Percentiles rank a stretch among this genome's conserved stretches.
Conservation (phyloP, 2,797 vertebrate genomes). For the Simalia tracyae region DNA sequence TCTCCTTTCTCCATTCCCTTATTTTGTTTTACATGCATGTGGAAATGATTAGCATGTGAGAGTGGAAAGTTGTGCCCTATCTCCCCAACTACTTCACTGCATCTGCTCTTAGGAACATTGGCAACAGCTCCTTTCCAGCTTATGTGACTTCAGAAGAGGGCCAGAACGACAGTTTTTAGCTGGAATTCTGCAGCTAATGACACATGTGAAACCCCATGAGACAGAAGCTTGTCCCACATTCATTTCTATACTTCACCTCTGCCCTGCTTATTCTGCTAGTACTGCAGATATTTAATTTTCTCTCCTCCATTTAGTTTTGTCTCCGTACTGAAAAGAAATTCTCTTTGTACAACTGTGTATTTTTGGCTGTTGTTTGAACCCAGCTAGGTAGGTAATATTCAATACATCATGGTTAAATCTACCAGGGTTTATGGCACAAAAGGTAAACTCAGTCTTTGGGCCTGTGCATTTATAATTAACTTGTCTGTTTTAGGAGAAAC, state of each 20-base stretch:
- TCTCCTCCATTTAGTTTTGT: not conserved
- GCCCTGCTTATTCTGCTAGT: not conserved
- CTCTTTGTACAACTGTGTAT: not conserved
- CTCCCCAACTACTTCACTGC: not conserved
- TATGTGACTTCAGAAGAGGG: not conserved
- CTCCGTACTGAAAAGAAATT: not conserved
- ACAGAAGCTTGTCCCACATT: not conserved
- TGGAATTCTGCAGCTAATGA: not conserved
- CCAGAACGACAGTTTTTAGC: not conserved
- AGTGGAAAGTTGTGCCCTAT: not conserved
- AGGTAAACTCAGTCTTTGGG: not conserved
- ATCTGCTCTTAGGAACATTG: not conserved
- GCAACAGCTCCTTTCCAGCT: not conserved
- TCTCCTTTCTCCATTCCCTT: conserved; percentile 7
- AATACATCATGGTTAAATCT: not conserved
- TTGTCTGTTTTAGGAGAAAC: not conserved
- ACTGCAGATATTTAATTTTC: not conserved
- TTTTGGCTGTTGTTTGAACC: not conserved
- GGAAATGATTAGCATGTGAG: not conserved
- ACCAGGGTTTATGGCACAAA: not conserved
- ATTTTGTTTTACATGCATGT: not conserved
- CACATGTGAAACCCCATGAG: not conserved
- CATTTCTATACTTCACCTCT: not conserved
- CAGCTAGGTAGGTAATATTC: not conserved
- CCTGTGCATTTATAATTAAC: not conserved